Percentiles rank a stretch among this genome's conserved stretches.
phyloP scores from a whole-genome alignment of 2,888 invertebrate species.

The Bombylius major region DNA sequence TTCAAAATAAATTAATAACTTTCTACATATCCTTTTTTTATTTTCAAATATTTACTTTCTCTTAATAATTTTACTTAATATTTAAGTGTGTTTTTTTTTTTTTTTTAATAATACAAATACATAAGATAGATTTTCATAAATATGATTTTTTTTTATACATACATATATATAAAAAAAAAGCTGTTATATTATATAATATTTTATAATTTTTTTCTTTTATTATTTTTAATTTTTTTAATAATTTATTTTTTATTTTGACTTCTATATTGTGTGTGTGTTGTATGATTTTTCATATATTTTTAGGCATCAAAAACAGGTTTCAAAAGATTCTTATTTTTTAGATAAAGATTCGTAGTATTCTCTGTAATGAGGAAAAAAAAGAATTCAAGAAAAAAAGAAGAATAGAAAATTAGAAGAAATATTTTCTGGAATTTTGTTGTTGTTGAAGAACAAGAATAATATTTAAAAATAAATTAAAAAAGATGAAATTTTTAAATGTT shows the following conservation, averaged over 20 bases:
- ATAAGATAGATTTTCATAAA: too few species aligned
- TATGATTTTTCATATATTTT: not conserved
- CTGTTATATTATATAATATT: not conserved
- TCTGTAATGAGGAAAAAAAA: not conserved
- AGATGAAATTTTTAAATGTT: too few species aligned
- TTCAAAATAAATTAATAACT: too few species aligned
- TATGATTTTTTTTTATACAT: too few species aligned
- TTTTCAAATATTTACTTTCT: too few species aligned
- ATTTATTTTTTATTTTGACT: too few species aligned
- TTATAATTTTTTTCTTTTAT: not conserved
- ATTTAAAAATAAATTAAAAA: too few species aligned
- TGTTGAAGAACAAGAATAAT: not conserved
- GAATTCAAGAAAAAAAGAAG: not conserved
- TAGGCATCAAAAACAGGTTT: conserved; percentile 1
- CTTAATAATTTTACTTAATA: too few species aligned
- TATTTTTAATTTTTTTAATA: not conserved
- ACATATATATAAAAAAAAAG: not conserved
- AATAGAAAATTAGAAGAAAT: not conserved
- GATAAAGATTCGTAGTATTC: not conserved
- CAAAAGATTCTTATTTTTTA: not conserved
- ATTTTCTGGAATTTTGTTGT: not conserved
- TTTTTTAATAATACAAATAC: too few species aligned
- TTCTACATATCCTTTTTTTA: too few species aligned
- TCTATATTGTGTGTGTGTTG: too few species aligned
- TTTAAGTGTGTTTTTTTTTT: too few species aligned